Percentiles rank a stretch among this genome's conserved stretches.
phyloP scores from a whole-genome alignment of 2,888 invertebrate species.

The Lissocephala sabroskyi region DNA sequence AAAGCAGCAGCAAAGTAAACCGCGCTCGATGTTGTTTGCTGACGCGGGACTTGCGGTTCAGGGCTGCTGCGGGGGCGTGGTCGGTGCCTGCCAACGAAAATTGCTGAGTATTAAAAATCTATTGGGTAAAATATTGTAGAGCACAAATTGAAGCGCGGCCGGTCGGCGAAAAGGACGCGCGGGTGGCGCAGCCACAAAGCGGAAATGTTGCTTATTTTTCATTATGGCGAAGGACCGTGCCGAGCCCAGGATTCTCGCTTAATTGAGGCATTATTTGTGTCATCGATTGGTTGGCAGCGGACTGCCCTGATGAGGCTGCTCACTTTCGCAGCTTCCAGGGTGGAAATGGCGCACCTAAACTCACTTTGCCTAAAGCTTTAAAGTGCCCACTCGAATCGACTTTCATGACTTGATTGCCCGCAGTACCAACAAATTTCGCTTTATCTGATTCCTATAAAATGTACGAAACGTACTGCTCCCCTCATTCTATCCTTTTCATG shows the following conservation, averaged over 20 bases:
- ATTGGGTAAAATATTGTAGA: constrained; percentile 41
- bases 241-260: constrained; percentile 24
- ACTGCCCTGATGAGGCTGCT: neutral
- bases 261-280: constrained; percentile 60
- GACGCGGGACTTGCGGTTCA: constrained; percentile 34
- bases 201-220: constrained; percentile 41
- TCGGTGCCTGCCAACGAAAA: constrained; percentile 3
- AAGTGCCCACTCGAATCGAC: no score
- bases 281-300: constrained; percentile 36
- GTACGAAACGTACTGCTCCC: no score
- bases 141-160: constrained; percentile 24
- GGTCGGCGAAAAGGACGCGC: neutral
- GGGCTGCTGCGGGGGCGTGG: neutral
- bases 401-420: no score
- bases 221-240: constrained; percentile 31
- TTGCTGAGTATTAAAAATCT: constrained; percentile 58
- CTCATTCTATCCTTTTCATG: no score
- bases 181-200: neutral
- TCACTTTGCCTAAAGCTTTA: no score
- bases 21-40: constrained; percentile 29
- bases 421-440: no score
- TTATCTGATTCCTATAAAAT: constrained; percentile 16
- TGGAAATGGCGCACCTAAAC: no score
- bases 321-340: neutral
- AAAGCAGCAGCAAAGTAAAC: constrained; percentile 21